phyloP scores from a whole-genome alignment of 2,888 invertebrate species.

The Cataglyphis albicans region DNA sequence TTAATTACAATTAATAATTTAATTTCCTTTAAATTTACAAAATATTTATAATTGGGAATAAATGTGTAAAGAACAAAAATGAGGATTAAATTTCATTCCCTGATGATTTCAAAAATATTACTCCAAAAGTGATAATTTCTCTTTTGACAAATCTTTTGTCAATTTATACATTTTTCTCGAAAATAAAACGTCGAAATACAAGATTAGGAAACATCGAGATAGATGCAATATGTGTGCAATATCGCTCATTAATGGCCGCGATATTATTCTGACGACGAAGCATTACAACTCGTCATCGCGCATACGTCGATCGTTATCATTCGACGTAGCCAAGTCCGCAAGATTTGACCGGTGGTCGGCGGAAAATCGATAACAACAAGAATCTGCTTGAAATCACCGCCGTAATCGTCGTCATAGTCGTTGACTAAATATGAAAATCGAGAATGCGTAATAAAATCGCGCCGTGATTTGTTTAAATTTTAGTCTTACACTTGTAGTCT shows the following conservation, averaged over 20 bases:
- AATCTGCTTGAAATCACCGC: conserved; percentile 24
- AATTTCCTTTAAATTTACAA: not conserved
- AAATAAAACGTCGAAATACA: not conserved
- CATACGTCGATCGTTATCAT: conserved; percentile 22
- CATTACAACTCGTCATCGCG: conserved; percentile 5
- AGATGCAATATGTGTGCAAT: not conserved
- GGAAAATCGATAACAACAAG: conserved; percentile 22
- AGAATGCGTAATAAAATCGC: not conserved
- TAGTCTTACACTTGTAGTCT: not conserved
- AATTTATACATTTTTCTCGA: not conserved
- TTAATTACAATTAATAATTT: conserved; percentile 2
- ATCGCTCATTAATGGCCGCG: not conserved
- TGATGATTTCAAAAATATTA: not conserved
- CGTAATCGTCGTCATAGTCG: not conserved
- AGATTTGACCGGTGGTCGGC: conserved; percentile 26
- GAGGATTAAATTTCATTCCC: not conserved
- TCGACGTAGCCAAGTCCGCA: not conserved
- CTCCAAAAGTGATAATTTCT: not conserved
- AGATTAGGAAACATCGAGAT: not conserved
- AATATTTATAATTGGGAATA: not conserved
- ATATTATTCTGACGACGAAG: not conserved
- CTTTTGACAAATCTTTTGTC: not conserved
- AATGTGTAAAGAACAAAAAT: not conserved
- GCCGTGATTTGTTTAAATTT: not conserved
- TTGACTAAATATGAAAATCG: conserved; percentile 19